Conservation (phyloP, 2,113 vertebrate genomes). For the Archocentrus centrarchus region DNA sequence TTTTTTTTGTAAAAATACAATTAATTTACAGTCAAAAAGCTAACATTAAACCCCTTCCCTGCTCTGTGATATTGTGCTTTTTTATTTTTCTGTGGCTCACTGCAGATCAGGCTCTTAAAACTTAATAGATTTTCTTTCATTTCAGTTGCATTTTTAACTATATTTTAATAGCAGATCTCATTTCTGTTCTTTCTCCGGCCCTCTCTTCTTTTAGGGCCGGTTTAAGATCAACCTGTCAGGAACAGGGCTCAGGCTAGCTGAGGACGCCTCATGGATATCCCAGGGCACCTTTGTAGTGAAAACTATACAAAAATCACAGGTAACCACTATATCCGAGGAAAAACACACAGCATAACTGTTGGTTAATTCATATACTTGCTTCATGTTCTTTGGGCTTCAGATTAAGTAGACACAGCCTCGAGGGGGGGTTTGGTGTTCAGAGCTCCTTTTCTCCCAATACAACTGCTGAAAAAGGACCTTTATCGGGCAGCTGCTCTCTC, state of each 20-base stretch:
- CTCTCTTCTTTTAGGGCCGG: slow-evolving; percentile 83
- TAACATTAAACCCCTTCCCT: neutral
- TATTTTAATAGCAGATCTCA: neutral
- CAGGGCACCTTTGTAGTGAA: slow-evolving; percentile 92
- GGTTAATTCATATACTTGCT: neutral
- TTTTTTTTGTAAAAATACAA: neutral
- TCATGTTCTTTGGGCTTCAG: slow-evolving; percentile 9
- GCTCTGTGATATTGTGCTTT: neutral
- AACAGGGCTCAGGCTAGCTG: slow-evolving; percentile 88
- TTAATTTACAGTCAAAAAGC: neutral
- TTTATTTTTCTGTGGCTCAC: neutral
- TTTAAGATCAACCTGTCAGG: slow-evolving; percentile 93
- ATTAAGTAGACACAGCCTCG: slow-evolving; percentile 40
- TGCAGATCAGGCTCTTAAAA: neutral
- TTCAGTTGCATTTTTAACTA: neutral
- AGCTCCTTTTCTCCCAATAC: slow-evolving; percentile 33
- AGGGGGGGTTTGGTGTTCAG: slow-evolving; percentile 29
- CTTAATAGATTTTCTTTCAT: neutral
- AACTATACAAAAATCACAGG: slow-evolving; percentile 89
- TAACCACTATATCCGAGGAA: slow-evolving; percentile 36
- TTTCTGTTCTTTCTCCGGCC: neutral
- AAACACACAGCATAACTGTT: neutral
- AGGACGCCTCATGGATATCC: slow-evolving; percentile 87
- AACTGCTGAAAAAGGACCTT: slow-evolving; percentile 34
- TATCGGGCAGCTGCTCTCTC: slow-evolving; percentile 60